These are phyloP conservation scores for Mandrillus leucophaeus DNA, from an alignment of 2,113 vertebrate genomes.

Conservation along the genomic window DNA sequence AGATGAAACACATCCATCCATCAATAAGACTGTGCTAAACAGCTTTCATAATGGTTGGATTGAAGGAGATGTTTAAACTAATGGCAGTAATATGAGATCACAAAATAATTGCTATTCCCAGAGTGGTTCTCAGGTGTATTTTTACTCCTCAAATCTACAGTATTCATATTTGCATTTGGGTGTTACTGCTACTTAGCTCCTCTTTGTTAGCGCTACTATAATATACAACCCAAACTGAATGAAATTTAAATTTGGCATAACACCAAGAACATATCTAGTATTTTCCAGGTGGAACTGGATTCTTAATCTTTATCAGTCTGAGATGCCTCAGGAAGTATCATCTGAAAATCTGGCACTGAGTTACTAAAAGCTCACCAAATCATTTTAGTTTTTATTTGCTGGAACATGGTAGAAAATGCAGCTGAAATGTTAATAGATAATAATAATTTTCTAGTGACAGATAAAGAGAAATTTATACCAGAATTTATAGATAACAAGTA, in stretches of 20 bases:
- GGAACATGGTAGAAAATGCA: not conserved
- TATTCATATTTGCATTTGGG: not conserved
- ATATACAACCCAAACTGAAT: not conserved
- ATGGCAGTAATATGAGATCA: not conserved
- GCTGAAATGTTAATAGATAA: not conserved
- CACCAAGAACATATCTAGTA: not conserved
- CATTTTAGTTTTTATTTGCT: not conserved
- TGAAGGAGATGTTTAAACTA: not conserved
- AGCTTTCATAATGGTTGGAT: not conserved
- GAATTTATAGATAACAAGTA: not conserved
- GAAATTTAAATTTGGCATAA: not conserved
- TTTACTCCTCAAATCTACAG: not conserved
- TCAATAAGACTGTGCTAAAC: not conserved
- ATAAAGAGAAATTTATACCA: not conserved
- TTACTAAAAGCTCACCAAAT: not conserved
- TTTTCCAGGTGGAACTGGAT: not conserved
- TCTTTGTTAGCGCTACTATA: not conserved
- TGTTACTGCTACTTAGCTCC: not conserved
- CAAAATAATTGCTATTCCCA: constrained; percentile 21
- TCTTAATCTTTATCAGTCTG: not conserved
- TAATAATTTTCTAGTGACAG: not conserved
- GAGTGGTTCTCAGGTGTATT: not conserved
- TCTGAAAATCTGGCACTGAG: not conserved
- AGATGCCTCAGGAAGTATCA: not conserved
- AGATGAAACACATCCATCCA: not conserved